Conservation (phyloP, 2,797 vertebrate genomes). For the Hybognathus amarus region DNA sequence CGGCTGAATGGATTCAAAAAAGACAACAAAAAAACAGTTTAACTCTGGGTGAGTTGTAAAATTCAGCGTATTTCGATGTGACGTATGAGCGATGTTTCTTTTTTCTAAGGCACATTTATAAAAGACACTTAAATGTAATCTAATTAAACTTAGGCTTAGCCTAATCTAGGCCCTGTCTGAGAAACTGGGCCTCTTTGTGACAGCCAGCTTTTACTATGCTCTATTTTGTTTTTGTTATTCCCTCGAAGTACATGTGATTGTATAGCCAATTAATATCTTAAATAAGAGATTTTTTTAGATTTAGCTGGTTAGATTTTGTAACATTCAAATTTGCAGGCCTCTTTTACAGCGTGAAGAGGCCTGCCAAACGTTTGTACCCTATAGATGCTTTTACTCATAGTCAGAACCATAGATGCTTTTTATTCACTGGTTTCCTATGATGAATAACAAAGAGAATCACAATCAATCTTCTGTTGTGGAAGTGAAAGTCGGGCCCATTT, state of each 20-base stretch:
- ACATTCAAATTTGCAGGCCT: background rate
- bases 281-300: background rate
- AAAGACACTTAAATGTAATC: background rate
- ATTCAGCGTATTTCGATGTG: too few species aligned
- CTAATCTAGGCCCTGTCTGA: background rate
- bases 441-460: constrained; percentile 1
- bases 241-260: constrained; percentile 5
- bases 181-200: background rate
- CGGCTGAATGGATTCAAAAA: too few species aligned
- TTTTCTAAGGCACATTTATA: background rate
- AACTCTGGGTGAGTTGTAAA: too few species aligned
- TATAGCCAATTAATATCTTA: background rate
- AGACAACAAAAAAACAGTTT: too few species aligned
- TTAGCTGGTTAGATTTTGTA: constrained; percentile 11
- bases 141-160: background rate
- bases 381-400: constrained; percentile 8
- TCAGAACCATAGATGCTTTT: constrained; percentile 64
- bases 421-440: constrained; percentile 9
- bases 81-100: background rate
- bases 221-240: constrained; percentile 13
- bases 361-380: background rate
- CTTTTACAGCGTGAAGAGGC: constrained; percentile 2
- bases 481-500: constrained; percentile 57
- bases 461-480: constrained; percentile 17
- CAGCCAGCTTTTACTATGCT: background rate